Evolutionary conservation across 1,140 invertebrate species (phyloP), one percentile per base, ranked within the genome.

Genomic region (Stenopsyche tienmushanensis): DNA sequence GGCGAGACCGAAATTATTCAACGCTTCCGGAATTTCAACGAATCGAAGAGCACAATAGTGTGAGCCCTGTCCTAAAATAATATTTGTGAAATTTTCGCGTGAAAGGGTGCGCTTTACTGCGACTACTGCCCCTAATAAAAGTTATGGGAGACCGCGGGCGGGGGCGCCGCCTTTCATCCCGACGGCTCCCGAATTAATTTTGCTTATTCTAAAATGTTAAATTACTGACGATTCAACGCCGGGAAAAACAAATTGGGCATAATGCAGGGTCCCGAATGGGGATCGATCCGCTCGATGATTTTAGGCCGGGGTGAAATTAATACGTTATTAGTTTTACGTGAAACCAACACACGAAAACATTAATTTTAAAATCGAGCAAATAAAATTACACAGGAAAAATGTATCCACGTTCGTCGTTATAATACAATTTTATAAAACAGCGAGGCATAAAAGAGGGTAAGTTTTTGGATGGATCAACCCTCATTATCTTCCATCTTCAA

Each of bases 51-150:
- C 29, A 13, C 29, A 34, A 5, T 13, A 13, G 5, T 5, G 29
- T 13, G 29, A 34, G 29, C 17, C n/a, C 15, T 34, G 53, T 57
- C 54, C 54, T 57, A 57, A 42, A 57, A 57, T 57, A 57, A 57
- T 57, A 57, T 57, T 57, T 57, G 54, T 21, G 25, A 57, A 57
- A 42, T 57, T 57, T 57, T 57, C 54, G 23, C 54, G 54, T 20
- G 54, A 34, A 34, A 34, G 34, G 54, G 18, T 26, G 50, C 23
- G 7, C 54, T 42, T 42, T 57, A 57, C 21, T 57, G 21, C 34
- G 34, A 20, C 29, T 34, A 34, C 34, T 23, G 54, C 13, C 34
- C 34, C 15, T 21, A 42, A 42, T 42, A 57, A 57, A 53, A 55
- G 29, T 34, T 5, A 34, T 5, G 29, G 29, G 5, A 34, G 24